Conservation (phyloP, 2,888 invertebrate genomes). For the Eupithecia pulchellata region DNA sequence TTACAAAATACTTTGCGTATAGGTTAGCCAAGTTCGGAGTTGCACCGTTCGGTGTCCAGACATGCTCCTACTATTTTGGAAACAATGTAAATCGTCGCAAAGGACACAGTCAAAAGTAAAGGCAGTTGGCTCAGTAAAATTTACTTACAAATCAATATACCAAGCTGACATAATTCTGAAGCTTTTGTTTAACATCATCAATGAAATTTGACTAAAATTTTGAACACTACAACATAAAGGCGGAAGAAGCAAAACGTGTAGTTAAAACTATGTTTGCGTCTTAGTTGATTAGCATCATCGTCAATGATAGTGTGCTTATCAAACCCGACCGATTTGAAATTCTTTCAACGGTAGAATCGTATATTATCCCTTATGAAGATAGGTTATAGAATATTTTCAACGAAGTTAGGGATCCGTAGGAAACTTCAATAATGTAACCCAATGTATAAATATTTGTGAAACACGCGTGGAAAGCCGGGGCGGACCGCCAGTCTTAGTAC, state of each 20-base stretch:
- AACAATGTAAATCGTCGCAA: conserved; percentile 81
- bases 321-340: no score
- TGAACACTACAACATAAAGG: not conserved
- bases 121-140: conserved; percentile 15
- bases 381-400: no score
- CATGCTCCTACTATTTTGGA: conserved; percentile 74
- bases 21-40: conserved; percentile 53
- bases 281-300: no score
- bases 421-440: no score
- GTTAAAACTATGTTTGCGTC: not conserved
- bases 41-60: conserved; percentile 63
- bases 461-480: no score
- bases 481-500: no score
- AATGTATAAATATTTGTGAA: no score
- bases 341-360: no score
- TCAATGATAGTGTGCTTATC: no score
- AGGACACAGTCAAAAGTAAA: conserved; percentile 45
- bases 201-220: not conserved
- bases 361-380: no score
- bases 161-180: not conserved
- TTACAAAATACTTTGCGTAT: conserved; percentile 59
- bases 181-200: not conserved
- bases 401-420: no score
- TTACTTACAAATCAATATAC: not conserved
- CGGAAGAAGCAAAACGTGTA: not conserved